Evolutionary conservation across 2,888 invertebrate species (phyloP).

Genomic region (Luffia ferchaultella): DNA sequence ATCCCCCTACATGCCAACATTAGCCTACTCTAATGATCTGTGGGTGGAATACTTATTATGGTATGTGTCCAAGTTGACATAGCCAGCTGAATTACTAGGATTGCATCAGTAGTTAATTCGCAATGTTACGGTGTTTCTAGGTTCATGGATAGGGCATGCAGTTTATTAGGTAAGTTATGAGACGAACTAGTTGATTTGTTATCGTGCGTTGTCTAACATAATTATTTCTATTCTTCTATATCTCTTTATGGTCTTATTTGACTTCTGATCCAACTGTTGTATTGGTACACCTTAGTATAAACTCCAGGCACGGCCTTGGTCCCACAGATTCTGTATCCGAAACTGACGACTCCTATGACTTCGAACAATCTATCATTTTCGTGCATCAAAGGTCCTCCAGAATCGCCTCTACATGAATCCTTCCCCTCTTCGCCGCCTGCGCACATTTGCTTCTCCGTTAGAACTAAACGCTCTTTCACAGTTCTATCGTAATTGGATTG

Average conservation of each 20-base stretch:
- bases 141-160: no score
- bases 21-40: no score
- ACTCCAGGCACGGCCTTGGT: slow-evolving; percentile 68
- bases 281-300: slow-evolving; percentile 67
- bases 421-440: slow-evolving; percentile 65
- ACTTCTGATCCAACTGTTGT: slow-evolving; percentile 64
- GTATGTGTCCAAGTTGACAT: no score
- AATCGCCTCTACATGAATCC: slow-evolving; percentile 71
- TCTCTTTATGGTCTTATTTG: not conserved
- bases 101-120: no score
- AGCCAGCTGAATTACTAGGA: no score
- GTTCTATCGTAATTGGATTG: slow-evolving; percentile 21
- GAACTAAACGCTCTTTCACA: slow-evolving; percentile 14
- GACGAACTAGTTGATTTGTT: no score
- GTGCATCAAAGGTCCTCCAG: slow-evolving; percentile 70
- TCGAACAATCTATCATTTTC: slow-evolving; percentile 27
- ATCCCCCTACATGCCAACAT: no score
- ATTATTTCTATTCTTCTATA: no score
- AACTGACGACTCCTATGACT: slow-evolving; percentile 67
- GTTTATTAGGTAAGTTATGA: no score
- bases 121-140: no score
- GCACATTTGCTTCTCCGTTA: slow-evolving; percentile 49
- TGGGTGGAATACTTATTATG: no score
- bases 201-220: no score
- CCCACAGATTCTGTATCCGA: slow-evolving; percentile 70